These are phyloP conservation scores for Saccostrea echinata DNA, from an alignment of 1,140 invertebrate genomes.

Conservation along the genomic window DNA sequence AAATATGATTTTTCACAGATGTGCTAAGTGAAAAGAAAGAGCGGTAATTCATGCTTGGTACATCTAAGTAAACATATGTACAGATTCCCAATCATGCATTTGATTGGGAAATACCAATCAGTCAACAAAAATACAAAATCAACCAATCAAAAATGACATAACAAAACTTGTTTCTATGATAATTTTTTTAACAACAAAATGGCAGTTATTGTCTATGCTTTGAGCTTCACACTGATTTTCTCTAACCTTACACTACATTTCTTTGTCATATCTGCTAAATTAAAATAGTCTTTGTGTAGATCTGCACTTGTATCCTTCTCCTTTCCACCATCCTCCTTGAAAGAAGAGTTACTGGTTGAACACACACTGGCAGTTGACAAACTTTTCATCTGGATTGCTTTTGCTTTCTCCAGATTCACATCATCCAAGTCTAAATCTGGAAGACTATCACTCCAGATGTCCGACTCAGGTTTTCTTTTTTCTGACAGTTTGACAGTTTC, in stretches of 20 bases:
- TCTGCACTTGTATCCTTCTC: neutral
- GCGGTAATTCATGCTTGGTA: too few relatives aligned
- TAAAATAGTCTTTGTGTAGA: neutral
- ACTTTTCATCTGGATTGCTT: neutral
- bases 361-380: neutral
- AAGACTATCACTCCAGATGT: conserved; percentile 25
- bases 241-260: conserved; percentile 7
- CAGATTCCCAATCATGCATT: too few relatives aligned
- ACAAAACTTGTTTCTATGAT: too few relatives aligned
- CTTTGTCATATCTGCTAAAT: neutral
- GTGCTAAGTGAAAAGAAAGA: too few relatives aligned
- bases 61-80: too few relatives aligned
- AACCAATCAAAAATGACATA: too few relatives aligned
- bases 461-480: neutral
- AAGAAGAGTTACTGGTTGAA: neutral
- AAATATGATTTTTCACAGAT: too few relatives aligned
- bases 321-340: neutral
- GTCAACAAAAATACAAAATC: too few relatives aligned
- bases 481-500: neutral
- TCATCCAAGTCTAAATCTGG: conserved; percentile 4
- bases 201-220: too few relatives aligned
- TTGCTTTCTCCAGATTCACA: neutral
- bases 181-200: too few relatives aligned
- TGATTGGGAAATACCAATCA: too few relatives aligned
- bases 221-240: neutral